Evolutionary conservation across 1,140 invertebrate species (phyloP).

Genomic region (Bacillus rossius): DNA sequence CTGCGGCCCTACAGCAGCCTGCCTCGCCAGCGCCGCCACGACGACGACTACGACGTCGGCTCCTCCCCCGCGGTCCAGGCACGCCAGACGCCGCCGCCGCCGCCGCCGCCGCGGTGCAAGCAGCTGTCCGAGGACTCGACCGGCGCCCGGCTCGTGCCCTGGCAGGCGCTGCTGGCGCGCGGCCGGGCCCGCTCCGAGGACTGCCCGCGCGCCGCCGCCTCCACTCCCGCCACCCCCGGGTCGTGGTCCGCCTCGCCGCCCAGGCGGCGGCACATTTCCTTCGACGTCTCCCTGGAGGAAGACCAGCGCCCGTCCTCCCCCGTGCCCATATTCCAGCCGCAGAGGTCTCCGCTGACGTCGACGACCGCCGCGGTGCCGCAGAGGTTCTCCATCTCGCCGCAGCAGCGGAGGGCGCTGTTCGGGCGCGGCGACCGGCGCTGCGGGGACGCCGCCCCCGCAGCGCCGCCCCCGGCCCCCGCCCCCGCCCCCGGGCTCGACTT

Average conservation of each 20-base stretch:
- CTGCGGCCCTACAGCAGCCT: constrained; percentile 52
- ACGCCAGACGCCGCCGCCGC: neutral
- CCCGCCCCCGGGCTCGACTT: constrained; percentile 23
- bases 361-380: neutral
- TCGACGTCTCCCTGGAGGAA: neutral
- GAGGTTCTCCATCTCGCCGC: neutral
- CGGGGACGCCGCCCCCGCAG: constrained; percentile 6
- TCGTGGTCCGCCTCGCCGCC: neutral
- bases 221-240: no score
- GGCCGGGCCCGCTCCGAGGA: neutral
- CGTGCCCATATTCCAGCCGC: neutral
- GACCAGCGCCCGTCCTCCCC: neutral
- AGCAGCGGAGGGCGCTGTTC: neutral
- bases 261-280: neutral
- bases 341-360: neutral
- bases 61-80: neutral
- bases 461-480: neutral
- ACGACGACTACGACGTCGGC: neutral
- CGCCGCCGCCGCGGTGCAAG: neutral
- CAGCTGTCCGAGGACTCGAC: neutral
- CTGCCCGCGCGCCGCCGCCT: neutral
- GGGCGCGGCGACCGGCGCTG: neutral
- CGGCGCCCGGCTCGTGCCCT: neutral
- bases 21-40: constrained; percentile 38
- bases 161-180: neutral